phyloP scores from a whole-genome alignment of 2,113 vertebrate genomes.

The Carassius carassius region DNA sequence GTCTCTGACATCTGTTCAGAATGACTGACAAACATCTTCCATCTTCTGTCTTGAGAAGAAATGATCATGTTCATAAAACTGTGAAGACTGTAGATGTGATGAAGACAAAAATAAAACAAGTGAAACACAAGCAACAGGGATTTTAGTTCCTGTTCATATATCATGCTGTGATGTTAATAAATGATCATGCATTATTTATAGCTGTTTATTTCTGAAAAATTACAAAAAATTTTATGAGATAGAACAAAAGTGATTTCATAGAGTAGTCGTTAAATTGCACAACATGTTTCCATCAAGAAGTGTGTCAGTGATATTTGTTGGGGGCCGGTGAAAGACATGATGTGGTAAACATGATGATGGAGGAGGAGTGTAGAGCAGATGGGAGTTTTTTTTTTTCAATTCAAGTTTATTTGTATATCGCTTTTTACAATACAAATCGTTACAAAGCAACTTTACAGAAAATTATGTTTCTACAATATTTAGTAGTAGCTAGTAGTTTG shows the following conservation, averaged over 20 bases:
- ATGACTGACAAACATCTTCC: neutral
- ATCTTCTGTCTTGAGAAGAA: neutral
- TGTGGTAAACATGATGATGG: too few relatives aligned
- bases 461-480: too few relatives aligned
- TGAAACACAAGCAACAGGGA: too few relatives aligned
- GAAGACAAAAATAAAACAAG: neutral
- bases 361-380: too few relatives aligned
- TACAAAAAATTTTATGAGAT: neutral
- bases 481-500: too few relatives aligned
- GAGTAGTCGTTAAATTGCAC: neutral
- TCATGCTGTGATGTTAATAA: neutral
- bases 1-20: too few relatives aligned
- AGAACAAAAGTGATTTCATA: neutral
- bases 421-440: too few relatives aligned
- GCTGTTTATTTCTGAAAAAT: neutral
- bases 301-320: neutral
- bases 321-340: neutral
- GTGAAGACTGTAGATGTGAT: neutral
- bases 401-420: too few relatives aligned
- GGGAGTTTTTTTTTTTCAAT: too few relatives aligned
- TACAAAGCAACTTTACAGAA: too few relatives aligned
- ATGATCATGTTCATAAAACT: neutral
- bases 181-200: neutral
- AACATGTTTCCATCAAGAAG: neutral
- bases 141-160: neutral